phyloP scores from a whole-genome alignment of 2,888 invertebrate species.

The Omphaloscelis lunosa region DNA sequence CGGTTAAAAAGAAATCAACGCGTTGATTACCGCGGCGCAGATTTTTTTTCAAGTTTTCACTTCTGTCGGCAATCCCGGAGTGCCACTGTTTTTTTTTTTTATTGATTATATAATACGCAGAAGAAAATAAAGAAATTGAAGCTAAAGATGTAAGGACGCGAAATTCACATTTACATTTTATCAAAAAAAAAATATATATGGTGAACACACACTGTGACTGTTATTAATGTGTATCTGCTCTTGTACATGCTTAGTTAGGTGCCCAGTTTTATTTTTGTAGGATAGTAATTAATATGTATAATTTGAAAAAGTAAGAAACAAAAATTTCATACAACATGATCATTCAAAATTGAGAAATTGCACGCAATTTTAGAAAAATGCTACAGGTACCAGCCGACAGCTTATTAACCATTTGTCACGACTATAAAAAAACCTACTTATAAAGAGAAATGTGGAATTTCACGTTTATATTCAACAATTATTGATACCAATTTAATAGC shows the following conservation, averaged over 20 bases:
- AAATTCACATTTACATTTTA: background rate
- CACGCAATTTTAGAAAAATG: conserved; percentile 35
- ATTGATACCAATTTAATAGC: conserved; percentile 44
- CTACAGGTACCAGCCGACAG: background rate
- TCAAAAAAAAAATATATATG: conserved; percentile 2
- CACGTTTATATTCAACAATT: conserved; percentile 8
- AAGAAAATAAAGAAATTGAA: background rate
- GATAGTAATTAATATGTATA: background rate
- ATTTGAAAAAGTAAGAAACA: conserved; percentile 29
- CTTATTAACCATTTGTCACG: conserved; percentile 12
- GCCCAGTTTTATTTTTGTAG: conserved; percentile 10
- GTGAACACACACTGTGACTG: background rate
- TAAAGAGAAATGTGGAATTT: conserved; percentile 21
- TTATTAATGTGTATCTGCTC: conserved; percentile 14
- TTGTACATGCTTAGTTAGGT: conserved; percentile 17
- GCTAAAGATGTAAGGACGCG: background rate
- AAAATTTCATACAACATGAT: conserved; percentile 24
- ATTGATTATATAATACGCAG: background rate
- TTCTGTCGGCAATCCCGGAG: too few species aligned
- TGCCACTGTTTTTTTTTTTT: too few species aligned
- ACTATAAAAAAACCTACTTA: background rate
- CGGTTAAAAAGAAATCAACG: too few species aligned
- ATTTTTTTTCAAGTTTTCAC: too few species aligned
- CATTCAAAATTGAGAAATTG: conserved; percentile 48
- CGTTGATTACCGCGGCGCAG: too few species aligned